Percentiles rank a stretch among this genome's conserved stretches.
Conservation (phyloP, 2,113 vertebrate genomes). For the Blennius ocellaris region DNA sequence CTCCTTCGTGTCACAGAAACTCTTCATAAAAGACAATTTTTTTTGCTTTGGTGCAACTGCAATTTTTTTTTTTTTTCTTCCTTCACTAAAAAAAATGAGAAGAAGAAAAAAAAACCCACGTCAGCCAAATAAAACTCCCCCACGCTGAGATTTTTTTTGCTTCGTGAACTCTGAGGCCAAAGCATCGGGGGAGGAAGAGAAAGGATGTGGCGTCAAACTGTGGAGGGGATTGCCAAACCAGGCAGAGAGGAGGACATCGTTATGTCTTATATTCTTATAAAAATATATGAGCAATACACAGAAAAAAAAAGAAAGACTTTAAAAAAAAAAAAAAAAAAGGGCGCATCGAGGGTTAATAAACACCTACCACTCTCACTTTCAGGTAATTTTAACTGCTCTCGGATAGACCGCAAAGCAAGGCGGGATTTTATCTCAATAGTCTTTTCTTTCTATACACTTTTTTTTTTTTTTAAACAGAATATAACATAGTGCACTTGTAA, state of each 20-base stretch:
- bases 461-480: conserved; percentile 30
- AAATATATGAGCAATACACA: conserved; percentile 74
- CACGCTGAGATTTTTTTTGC: conserved; percentile 9
- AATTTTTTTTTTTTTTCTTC: conserved; percentile 13
- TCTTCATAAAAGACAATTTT: not conserved
- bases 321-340: conserved; percentile 18
- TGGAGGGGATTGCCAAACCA: conserved; percentile 22
- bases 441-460: conserved; percentile 68
- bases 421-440: conserved; percentile 44
- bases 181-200: not conserved
- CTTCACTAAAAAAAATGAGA: not conserved
- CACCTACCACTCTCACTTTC: conserved; percentile 77
- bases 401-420: conserved; percentile 25
- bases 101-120: conserved; percentile 4
- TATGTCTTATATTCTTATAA: conserved; percentile 45
- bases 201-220: conserved; percentile 6
- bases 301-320: no score
- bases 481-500: conserved; percentile 75
- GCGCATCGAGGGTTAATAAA: conserved; percentile 64
- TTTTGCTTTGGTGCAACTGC: conserved; percentile 22
- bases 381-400: conserved; percentile 76
- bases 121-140: conserved; percentile 54
- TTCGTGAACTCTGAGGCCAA: conserved; percentile 5
- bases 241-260: conserved; percentile 1
- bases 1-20: not conserved